Evolutionary conservation across 2,888 invertebrate species (phyloP).

Genomic region (Euclidia mi): DNA sequence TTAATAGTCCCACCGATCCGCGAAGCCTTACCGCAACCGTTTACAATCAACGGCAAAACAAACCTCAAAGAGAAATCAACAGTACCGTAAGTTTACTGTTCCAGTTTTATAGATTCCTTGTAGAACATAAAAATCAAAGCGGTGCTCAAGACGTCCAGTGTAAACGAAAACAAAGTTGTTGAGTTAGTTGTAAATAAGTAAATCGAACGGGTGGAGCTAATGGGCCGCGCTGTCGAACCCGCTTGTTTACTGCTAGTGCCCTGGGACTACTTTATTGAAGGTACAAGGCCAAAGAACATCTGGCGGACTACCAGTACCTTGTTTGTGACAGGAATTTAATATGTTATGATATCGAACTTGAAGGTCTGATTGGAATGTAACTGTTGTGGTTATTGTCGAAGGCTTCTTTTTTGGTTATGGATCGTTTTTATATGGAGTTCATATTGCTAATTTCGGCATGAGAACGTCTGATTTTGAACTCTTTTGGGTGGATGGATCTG

Average conservation of each 20-base stretch:
- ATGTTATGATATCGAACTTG: slow-evolving; percentile 2
- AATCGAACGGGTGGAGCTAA: slow-evolving; percentile 74
- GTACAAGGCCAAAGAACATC: slow-evolving; percentile 49
- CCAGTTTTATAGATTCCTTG: background rate
- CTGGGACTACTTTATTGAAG: slow-evolving; percentile 63
- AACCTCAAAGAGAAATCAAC: background rate
- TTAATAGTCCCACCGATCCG: no score
- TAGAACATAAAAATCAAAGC: slow-evolving; percentile 20
- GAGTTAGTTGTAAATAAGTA: slow-evolving; percentile 76
- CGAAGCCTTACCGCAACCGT: no score
- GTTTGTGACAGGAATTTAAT: slow-evolving; percentile 28
- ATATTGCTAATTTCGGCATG: no score
- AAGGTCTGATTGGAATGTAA: slow-evolving; percentile 3
- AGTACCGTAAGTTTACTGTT: background rate
- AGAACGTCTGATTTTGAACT: no score
- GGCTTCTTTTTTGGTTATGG: background rate
- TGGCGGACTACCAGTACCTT: slow-evolving; percentile 40
- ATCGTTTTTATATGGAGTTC: no score
- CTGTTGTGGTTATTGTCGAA: background rate
- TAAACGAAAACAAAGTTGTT: slow-evolving; percentile 64
- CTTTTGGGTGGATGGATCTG: no score
- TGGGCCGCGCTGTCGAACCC: slow-evolving; percentile 71
- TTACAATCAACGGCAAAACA: background rate
- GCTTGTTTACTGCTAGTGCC: slow-evolving; percentile 57
- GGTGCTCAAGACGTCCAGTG: slow-evolving; percentile 55